Evolutionary conservation across 2,113 vertebrate species (phyloP).

Genomic region (Neogobius melanostomus): DNA sequence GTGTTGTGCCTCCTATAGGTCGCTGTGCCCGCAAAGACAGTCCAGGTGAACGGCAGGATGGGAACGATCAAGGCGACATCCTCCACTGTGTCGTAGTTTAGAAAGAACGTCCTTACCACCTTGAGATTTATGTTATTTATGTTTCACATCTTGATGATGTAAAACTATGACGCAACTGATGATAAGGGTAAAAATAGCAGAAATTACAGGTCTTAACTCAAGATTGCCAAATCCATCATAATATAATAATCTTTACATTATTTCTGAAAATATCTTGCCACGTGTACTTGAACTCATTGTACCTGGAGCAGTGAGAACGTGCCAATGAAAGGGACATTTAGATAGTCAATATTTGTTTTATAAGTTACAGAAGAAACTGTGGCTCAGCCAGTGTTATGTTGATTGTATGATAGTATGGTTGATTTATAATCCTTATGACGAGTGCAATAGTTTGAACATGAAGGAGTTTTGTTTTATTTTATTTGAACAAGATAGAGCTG

Average conservation of each 20-base stretch:
- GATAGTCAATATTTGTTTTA: conserved; percentile 35
- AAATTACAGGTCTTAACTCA: background rate
- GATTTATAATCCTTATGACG: conserved; percentile 21
- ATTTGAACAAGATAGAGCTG: conserved; percentile 31
- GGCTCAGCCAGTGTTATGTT: conserved; percentile 65
- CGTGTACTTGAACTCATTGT: conserved; percentile 48
- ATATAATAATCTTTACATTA: conserved; percentile 17
- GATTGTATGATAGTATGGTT: conserved; percentile 42
- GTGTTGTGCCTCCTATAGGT: conserved; percentile 65
- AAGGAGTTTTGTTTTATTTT: conserved; percentile 17
- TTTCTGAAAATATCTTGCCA: conserved; percentile 47
- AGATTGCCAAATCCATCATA: conserved; percentile 2
- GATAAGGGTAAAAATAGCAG: conserved; percentile 8
- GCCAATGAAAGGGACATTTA: conserved; percentile 61
- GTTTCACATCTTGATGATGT: conserved; percentile 22
- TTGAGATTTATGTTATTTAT: conserved; percentile 1
- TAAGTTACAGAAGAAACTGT: conserved; percentile 49
- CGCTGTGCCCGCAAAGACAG: conserved; percentile 67
- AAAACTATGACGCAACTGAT: background rate
- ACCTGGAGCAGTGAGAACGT: conserved; percentile 52
- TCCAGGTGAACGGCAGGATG: conserved; percentile 76
- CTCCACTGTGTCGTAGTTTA: conserved; percentile 36
- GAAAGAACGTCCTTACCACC: conserved; percentile 14
- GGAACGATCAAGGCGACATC: conserved; percentile 68
- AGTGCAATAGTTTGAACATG: conserved; percentile 51